Conservation (phyloP, 2,113 vertebrate genomes). For the Paramormyrops kingsleyae region DNA sequence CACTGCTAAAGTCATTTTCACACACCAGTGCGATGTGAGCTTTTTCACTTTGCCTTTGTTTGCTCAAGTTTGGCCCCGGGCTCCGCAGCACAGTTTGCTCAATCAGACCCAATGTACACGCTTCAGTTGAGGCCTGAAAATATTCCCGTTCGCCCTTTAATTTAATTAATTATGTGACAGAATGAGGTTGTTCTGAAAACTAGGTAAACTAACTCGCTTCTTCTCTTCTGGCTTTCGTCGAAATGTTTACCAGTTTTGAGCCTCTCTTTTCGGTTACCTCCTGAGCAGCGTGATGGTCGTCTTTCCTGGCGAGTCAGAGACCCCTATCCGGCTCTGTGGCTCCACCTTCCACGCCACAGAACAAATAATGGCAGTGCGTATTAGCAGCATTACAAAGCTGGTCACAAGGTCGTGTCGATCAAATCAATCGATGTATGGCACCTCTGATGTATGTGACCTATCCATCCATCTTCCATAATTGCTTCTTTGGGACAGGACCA, state of each 20-base stretch:
- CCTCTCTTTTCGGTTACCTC: background rate
- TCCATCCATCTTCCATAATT: background rate
- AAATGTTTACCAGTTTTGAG: background rate
- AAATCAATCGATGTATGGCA: background rate
- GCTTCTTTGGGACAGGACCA: background rate
- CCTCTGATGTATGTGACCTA: background rate
- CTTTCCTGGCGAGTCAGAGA: background rate
- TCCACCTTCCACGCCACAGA: background rate
- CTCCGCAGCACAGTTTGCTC: background rate
- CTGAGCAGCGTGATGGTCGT: background rate
- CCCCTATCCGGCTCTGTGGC: background rate
- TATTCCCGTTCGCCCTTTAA: background rate
- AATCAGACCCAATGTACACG: background rate
- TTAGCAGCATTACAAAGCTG: background rate
- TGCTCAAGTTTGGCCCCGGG: slow-evolving; percentile 3
- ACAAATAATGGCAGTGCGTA: background rate
- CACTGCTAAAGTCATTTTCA: slow-evolving; percentile 11
- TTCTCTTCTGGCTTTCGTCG: too few relatives aligned
- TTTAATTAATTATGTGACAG: slow-evolving; percentile 19
- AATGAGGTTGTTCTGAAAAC: slow-evolving; percentile 18
- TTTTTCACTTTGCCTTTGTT: background rate
- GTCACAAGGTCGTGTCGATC: background rate
- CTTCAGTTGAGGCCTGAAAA: slow-evolving; percentile 9
- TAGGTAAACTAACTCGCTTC: background rate
- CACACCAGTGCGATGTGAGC: background rate